Conservation (phyloP, 2,113 vertebrate species). For the Euleptes europaea region DNA sequence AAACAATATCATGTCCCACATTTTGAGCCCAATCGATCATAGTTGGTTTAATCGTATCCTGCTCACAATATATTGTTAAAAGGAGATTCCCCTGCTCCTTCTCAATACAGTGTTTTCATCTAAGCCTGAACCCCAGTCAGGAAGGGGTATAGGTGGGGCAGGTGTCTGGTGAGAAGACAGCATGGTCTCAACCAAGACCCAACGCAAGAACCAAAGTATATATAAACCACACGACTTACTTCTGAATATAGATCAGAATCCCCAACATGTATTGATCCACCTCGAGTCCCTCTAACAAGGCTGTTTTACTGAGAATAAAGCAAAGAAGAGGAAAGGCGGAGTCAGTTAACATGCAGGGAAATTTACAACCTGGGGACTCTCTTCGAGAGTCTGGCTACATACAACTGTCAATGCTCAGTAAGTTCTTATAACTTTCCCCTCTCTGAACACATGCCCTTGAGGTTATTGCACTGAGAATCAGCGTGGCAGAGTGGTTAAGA, state of each 20-base stretch:
- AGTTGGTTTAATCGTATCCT: no score
- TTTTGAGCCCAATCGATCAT: no score
- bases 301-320: conserved; percentile 84
- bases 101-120: no score
- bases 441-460: not conserved
- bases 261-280: conserved; percentile 98
- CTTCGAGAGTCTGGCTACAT: not conserved
- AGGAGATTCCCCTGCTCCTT: not conserved
- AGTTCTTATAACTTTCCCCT: not conserved
- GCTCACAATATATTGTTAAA: no score
- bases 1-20: no score
- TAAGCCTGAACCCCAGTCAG: not conserved
- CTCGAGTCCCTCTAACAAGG: conserved; percentile 92
- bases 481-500: no score
- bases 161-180: not conserved
- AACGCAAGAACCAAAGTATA: not conserved
- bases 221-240: conserved; percentile 73
- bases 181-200: not conserved
- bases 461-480: no score
- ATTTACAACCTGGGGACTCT: not conserved
- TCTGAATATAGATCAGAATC: conserved; percentile 94
- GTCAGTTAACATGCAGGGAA: not conserved
- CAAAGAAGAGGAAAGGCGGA: not conserved
- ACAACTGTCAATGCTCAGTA: not conserved
- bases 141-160: not conserved